These are phyloP conservation scores for Willisornis vidua DNA, from an alignment of 2,113 vertebrate genomes.

Conservation along the genomic window DNA sequence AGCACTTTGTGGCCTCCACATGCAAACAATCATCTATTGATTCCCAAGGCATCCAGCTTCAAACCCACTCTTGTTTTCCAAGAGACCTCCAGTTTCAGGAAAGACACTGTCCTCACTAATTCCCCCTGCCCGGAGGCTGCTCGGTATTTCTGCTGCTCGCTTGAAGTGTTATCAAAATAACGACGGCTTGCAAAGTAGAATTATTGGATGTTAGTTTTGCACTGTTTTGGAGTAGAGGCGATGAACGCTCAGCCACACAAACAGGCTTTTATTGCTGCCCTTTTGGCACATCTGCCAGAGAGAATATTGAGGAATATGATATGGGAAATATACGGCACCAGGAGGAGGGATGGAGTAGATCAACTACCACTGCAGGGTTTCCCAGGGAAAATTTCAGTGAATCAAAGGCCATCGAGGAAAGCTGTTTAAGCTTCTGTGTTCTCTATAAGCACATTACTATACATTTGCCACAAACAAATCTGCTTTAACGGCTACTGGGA, in stretches of 20 bases:
- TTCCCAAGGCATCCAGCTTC: conserved; percentile 24
- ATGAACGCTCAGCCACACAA: background rate
- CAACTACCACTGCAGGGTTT: background rate
- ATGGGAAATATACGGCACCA: background rate
- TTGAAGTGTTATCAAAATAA: conserved; percentile 52
- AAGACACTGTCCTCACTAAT: background rate
- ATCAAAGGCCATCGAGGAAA: background rate
- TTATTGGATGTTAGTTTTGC: conserved; percentile 52
- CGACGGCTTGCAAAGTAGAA: conserved; percentile 14
- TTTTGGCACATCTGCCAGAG: conserved; percentile 10
- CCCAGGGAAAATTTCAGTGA: background rate
- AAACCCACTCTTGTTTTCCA: conserved; percentile 24
- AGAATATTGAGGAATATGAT: conserved; percentile 22
- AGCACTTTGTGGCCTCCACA: background rate
- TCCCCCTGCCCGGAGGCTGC: background rate
- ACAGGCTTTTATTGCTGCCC: conserved; percentile 3
- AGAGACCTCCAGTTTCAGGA: background rate
- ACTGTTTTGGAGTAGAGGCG: background rate
- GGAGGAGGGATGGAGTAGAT: background rate
- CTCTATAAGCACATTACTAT: background rate
- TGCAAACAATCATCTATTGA: conserved; percentile 56
- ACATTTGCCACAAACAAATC: background rate
- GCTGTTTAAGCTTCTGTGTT: background rate
- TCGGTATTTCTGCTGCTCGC: background rate
- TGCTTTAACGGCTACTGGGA: background rate